Conservation (phyloP, 2,113 vertebrate genomes). For the Callipepla californica region DNA sequence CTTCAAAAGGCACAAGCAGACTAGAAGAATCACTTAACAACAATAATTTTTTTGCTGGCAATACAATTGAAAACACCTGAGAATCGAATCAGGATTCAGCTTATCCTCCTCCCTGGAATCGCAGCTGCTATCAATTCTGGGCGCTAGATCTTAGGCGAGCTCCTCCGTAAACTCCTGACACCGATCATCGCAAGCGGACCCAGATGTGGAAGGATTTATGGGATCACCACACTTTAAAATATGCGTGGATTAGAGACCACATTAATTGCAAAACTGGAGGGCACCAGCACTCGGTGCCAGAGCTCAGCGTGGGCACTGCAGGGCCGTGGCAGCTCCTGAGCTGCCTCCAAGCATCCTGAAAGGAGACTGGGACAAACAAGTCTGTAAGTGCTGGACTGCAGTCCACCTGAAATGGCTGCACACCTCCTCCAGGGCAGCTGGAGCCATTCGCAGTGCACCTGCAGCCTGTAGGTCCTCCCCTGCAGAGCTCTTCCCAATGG, state of each 20-base stretch:
- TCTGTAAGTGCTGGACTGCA: background rate
- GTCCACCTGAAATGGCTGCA: background rate
- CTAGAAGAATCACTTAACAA: constrained; percentile 47
- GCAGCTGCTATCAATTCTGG: constrained; percentile 72
- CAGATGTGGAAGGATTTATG: constrained; percentile 75
- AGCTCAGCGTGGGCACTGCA: background rate
- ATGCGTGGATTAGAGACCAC: background rate
- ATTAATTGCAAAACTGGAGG: background rate
- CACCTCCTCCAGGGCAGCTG: background rate
- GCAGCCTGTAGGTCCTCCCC: background rate
- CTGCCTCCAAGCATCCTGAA: background rate
- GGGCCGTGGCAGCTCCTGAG: background rate
- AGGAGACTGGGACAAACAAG: rapidly evolving
- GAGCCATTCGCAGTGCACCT: background rate
- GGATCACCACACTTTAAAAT: constrained; percentile 51
- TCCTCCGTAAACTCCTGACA: constrained; percentile 66
- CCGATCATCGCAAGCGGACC: constrained; percentile 46
- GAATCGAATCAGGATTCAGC: constrained; percentile 38
- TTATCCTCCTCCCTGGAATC: constrained; percentile 27
- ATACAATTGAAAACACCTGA: constrained; percentile 70
- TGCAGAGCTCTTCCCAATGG: background rate
- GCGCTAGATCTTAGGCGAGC: constrained; percentile 66
- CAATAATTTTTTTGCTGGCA: constrained; percentile 46
- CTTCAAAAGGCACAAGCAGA: constrained; percentile 66
- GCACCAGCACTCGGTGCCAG: background rate